Evolutionary conservation across 1,140 invertebrate species (phyloP), one percentile per base, ranked within the genome.

Genomic region (Drosophila navojoa): DNA sequence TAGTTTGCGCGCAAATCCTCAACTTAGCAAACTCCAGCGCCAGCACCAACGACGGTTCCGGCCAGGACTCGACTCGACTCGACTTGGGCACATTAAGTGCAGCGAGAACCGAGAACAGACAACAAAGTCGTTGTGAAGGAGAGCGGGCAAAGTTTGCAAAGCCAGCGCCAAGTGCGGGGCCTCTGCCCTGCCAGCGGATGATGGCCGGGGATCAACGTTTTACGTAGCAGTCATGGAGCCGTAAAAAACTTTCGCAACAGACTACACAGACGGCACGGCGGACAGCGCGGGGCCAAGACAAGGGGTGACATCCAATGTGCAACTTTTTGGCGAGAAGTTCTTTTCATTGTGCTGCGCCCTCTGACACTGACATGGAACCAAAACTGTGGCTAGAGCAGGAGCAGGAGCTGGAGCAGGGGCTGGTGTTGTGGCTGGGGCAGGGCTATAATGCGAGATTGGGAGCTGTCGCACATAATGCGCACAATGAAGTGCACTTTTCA

Each of bases 1-100:
- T 91, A 91, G 89, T 91, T 91, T 89, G 79, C 89, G 76, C 81
- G 76, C 85, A 91, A 91, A 91, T 91, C 90, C 90, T 82, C 77
- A 89, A 91, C 71, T 90, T 90, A 84, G 72, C 79, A 81, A 90
- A 90, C 81, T 80, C 79, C 72, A 35, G 38, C 53, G 40, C 40
- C 59, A 38, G 6, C 29, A 27, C 27, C 11, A 44, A 2, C 44
- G 22, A 40, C 6, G n/a, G 16, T 22, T 29, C 25, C 25, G 52
- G n/a, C 54, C 81, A 68, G 79, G 73, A 89, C 52, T 71, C 35
- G 54, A 40, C 62, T 61, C 38, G 73, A 89, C 52, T 68, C 35
- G 54, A 40, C 62, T 61, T 29, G 29, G 19, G 68, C 44, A 70
- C 76, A 91, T 90, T 85, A 82, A 87, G 77, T 82, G 79, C 81